phyloP scores from a whole-genome alignment of 2,113 vertebrate species.

The Petaurus breviceps region DNA sequence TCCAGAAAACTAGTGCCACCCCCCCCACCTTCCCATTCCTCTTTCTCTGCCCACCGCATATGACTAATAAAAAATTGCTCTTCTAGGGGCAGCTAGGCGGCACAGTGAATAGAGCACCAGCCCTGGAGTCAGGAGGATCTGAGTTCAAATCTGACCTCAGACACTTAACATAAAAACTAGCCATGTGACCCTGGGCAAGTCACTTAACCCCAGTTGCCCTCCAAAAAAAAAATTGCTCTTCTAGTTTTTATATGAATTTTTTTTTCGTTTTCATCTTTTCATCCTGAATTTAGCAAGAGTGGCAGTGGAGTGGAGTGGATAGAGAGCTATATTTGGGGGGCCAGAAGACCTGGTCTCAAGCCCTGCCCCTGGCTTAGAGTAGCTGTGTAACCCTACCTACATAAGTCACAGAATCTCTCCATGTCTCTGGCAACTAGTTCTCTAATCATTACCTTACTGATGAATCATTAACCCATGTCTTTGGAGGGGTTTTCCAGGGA shows the following conservation, averaged over 20 bases:
- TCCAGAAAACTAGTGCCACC: not conserved
- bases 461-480: not conserved
- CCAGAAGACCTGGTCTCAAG: not conserved
- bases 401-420: not conserved
- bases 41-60: not conserved
- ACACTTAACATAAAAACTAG: too few relatives aligned
- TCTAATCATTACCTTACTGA: not conserved
- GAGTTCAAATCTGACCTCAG: too few relatives aligned
- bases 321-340: not conserved
- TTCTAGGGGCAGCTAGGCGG: not conserved
- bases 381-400: not conserved
- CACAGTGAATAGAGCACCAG: too few relatives aligned
- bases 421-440: not conserved
- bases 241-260: not conserved
- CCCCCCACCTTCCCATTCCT: not conserved
- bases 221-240: too few relatives aligned
- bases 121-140: too few relatives aligned
- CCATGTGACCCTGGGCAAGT: too few relatives aligned
- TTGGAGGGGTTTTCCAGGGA: not conserved
- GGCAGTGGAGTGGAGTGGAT: not conserved
- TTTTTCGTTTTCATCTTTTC: not conserved
- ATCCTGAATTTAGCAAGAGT: not conserved
- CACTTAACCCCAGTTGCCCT: not conserved
- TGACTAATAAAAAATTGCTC: not conserved
- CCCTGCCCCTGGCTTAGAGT: not conserved